Evolutionary conservation across 2,797 vertebrate species (phyloP).

Genomic region (Epinephelus malabaricus): DNA sequence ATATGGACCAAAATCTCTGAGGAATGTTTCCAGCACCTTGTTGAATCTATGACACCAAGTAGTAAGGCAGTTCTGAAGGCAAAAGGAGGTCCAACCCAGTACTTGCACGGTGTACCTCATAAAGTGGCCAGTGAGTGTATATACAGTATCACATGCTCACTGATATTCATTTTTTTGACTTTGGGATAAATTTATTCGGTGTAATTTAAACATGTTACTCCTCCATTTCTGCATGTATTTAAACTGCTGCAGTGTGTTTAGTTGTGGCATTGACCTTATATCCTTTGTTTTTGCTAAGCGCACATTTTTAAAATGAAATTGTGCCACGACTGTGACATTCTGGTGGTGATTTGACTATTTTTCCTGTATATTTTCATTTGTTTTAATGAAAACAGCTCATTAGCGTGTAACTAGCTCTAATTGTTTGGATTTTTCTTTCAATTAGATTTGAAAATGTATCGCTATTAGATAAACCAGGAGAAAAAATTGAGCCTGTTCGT

Average conservation of each 20-base stretch:
- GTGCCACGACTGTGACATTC: no score
- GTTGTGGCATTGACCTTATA: not conserved
- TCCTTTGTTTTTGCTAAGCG: not conserved
- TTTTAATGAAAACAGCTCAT: not conserved
- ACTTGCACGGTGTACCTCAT: no score
- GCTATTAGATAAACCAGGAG: not conserved
- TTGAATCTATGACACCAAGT: no score
- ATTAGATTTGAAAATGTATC: constrained; percentile 1
- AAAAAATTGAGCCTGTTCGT: not conserved
- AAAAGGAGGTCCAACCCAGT: no score
- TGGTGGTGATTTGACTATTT: not conserved
- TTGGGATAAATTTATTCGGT: not conserved
- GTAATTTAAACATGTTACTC: not conserved
- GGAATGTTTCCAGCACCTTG: no score
- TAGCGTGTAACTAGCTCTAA: not conserved
- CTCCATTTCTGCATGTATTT: not conserved
- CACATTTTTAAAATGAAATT: no score
- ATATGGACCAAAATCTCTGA: constrained; percentile 2
- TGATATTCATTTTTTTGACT: not conserved
- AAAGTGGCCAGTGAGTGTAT: no score
- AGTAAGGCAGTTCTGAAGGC: no score
- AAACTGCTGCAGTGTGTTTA: not conserved
- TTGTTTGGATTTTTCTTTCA: not conserved
- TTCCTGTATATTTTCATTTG: not conserved
- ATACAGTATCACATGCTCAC: not conserved